phyloP scores from a whole-genome alignment of 2,113 vertebrate species.

The human (Homo sapiens) region DNA sequence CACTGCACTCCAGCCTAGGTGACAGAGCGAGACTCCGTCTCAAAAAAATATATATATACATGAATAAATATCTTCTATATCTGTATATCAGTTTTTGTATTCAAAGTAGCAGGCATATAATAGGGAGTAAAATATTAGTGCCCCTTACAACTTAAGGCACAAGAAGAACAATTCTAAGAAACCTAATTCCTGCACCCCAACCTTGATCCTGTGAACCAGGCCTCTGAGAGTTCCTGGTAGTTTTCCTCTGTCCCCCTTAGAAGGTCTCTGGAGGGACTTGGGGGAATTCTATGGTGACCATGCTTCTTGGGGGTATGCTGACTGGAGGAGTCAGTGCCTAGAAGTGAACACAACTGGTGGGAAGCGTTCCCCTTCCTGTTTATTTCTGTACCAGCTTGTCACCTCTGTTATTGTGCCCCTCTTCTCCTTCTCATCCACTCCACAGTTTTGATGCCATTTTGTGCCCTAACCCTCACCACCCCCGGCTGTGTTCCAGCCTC shows the following conservation, averaged over 20 bases:
- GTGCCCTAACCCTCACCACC: not conserved
- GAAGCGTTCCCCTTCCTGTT: not conserved
- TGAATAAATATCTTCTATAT: not conserved
- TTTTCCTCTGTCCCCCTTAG: not conserved
- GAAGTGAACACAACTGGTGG: not conserved
- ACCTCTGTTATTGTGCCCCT: not conserved
- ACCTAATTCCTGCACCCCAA: not conserved
- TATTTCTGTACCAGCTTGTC: not conserved
- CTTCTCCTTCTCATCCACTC: not conserved
- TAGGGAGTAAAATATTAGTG: not conserved
- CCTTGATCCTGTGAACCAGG: not conserved
- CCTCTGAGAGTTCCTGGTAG: not conserved
- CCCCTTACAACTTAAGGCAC: not conserved
- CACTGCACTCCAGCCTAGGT: no score
- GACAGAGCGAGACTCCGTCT: no score
- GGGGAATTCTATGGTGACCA: not conserved
- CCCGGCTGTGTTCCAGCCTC: not conserved
- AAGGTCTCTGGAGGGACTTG: not conserved
- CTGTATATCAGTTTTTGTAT: not conserved
- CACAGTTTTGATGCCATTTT: not conserved
- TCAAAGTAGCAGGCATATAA: not conserved
- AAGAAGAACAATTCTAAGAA: not conserved
- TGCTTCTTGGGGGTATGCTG: not conserved
- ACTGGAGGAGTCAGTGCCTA: not conserved
- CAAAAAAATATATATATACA: no score